These are phyloP conservation scores for Diorhabda carinulata DNA, from an alignment of 1,140 invertebrate species.

Conservation along the genomic window DNA sequence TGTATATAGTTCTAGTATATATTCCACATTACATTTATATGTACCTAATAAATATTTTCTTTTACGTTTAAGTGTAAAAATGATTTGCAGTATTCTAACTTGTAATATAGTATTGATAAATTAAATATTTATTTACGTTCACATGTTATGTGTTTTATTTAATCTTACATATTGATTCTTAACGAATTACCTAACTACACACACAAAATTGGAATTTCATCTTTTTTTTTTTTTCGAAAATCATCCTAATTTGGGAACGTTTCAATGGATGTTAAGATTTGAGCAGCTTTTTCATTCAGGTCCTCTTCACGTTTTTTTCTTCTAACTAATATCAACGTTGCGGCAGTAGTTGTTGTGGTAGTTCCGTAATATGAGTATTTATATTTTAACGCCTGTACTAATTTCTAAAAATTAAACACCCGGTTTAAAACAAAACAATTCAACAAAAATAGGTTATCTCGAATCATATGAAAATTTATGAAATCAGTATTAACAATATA, in stretches of 20 bases:
- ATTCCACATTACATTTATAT: not conserved
- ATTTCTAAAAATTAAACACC: constrained; percentile 45
- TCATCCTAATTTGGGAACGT: constrained; percentile 21
- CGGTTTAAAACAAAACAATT: not conserved
- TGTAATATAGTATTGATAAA: constrained; percentile 30
- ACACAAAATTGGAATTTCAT: too few relatives aligned
- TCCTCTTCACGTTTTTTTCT: constrained; percentile 30
- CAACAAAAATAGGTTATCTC: not conserved
- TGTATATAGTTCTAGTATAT: constrained; percentile 21
- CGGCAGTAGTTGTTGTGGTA: constrained; percentile 24
- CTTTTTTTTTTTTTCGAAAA: too few relatives aligned
- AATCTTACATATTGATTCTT: too few relatives aligned
- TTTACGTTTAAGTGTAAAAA: not conserved
- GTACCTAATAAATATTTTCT: not conserved
- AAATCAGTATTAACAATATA: too few relatives aligned
- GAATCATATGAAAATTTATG: too few relatives aligned
- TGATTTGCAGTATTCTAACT: constrained; percentile 23
- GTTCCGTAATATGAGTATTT: constrained; percentile 40
- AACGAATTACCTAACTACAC: too few relatives aligned
- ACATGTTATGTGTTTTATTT: not conserved
- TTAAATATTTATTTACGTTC: constrained; percentile 21
- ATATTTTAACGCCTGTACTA: constrained; percentile 49
- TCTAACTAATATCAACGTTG: constrained; percentile 30
- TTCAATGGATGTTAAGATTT: constrained; percentile 36
- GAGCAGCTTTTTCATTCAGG: constrained; percentile 21